Evolutionary conservation across 2,113 vertebrate species (phyloP).

Genomic region (Nibea coibor): DNA sequence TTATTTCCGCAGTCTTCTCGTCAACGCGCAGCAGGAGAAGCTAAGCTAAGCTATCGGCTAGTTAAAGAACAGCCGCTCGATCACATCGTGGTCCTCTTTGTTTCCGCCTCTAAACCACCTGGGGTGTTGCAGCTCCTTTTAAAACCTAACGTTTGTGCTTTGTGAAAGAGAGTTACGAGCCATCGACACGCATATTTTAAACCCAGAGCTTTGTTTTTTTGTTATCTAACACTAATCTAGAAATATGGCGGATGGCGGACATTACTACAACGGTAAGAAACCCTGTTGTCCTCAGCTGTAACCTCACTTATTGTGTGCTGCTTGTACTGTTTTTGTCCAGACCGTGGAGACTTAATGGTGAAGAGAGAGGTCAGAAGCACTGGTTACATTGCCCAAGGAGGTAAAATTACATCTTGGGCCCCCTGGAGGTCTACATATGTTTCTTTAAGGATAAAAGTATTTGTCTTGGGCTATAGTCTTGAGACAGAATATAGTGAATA

Average conservation of each 20-base stretch:
- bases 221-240: slow-evolving; percentile 35
- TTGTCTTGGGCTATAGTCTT: not conserved
- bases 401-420: slow-evolving; percentile 57
- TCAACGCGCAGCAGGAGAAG: slow-evolving; percentile 20
- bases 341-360: slow-evolving; percentile 48
- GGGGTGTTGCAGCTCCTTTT: not conserved
- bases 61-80: not conserved
- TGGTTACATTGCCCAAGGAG: slow-evolving; percentile 54
- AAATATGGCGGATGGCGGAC: slow-evolving; percentile 81
- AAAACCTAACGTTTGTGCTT: not conserved
- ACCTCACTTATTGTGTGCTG: slow-evolving; percentile 24
- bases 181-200: not conserved
- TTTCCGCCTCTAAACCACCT: not conserved
- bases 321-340: slow-evolving; percentile 53
- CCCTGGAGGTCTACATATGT: not conserved
- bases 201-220: slow-evolving; percentile 1
- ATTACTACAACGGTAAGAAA: slow-evolving; percentile 81
- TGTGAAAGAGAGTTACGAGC: not conserved
- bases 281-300: not conserved
- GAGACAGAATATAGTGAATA: not conserved
- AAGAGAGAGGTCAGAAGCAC: slow-evolving; percentile 73
- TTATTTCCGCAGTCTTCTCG: slow-evolving; percentile 39
- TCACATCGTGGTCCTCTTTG: not conserved
- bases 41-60: slow-evolving; percentile 26
- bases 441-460: not conserved